Conservation (phyloP, 1,140 invertebrate species). For the Pseudomyrmex cubaensis region DNA sequence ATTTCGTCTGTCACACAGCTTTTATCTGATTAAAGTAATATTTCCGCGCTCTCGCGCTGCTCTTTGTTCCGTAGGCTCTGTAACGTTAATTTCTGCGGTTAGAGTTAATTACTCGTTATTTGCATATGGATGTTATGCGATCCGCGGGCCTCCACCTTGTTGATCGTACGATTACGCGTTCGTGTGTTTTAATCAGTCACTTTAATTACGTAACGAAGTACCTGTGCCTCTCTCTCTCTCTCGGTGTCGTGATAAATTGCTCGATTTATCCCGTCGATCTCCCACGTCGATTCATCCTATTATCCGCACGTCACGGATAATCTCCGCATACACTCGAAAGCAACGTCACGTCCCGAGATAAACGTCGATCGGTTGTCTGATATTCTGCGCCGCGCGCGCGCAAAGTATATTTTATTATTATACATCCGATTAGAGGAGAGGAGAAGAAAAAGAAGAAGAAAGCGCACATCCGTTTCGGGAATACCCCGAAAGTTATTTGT, state of each 20-base stretch:
- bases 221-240: background rate
- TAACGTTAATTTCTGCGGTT: conserved; percentile 24
- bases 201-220: conserved; percentile 53
- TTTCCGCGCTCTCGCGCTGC: background rate
- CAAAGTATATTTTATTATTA: conserved; percentile 25
- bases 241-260: conserved; percentile 44
- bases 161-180: conserved; percentile 23
- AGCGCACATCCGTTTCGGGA: conserved; percentile 5
- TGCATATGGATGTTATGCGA: conserved; percentile 18
- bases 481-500: conserved; percentile 37
- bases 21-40: conserved; percentile 25
- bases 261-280: conserved; percentile 52
- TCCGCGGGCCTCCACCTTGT: background rate
- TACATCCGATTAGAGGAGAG: too few relatives aligned
- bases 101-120: conserved; percentile 44
- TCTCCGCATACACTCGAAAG: conserved; percentile 49
- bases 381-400: background rate
- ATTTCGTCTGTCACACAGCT: too few relatives aligned
- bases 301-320: conserved; percentile 55
- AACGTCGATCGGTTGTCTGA: conserved; percentile 46
- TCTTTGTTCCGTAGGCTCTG: background rate
- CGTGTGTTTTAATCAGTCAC: conserved; percentile 47
- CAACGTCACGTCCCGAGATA: conserved; percentile 44
- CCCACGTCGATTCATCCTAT: conserved; percentile 47
- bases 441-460: background rate